A percentile compares a stretch with the other conserved stretches of the same genome.
Conservation (phyloP, 1,140 invertebrate genomes). For the Hermetia illucens region DNA sequence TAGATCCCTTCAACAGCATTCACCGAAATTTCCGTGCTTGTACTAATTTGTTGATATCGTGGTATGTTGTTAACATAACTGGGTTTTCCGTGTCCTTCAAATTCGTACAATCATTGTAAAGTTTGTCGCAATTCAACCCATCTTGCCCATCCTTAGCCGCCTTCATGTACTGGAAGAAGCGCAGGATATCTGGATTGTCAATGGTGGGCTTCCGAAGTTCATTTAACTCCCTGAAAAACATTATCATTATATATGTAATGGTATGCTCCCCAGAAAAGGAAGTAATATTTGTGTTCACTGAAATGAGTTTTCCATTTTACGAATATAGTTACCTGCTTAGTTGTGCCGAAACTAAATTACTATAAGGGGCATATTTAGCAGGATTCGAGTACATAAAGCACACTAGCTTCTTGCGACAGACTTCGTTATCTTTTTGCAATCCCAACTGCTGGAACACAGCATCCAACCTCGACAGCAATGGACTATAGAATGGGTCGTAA, state of each 20-base stretch:
- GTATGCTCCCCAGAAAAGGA: too few species aligned
- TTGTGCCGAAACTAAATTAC: constrained; percentile 74
- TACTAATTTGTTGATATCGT: constrained; percentile 74
- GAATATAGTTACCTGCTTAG: constrained; percentile 55
- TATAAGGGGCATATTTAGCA: constrained; percentile 71
- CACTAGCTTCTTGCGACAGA: constrained; percentile 63
- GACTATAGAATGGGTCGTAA: constrained; percentile 78
- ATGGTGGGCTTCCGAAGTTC: constrained; percentile 64
- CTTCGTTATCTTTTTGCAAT: constrained; percentile 38
- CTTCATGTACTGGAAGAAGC: constrained; percentile 80
- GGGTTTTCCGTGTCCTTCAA: constrained; percentile 46
- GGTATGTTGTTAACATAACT: constrained; percentile 69
- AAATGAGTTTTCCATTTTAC: too few species aligned
- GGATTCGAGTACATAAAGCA: constrained; percentile 76
- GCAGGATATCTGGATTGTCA: constrained; percentile 67
- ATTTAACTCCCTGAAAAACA: constrained; percentile 53
- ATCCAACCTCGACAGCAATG: constrained; percentile 61
- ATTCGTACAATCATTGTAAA: constrained; percentile 38
- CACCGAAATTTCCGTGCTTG: constrained; percentile 45
- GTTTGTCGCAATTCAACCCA: constrained; percentile 47
- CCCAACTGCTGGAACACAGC: constrained; percentile 67
- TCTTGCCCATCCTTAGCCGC: constrained; percentile 75
- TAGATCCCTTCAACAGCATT: constrained; percentile 1
- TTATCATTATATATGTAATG: not conserved
- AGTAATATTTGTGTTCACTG: too few species aligned